Base-by-base conservation (phyloP, 2,888 invertebrate genomes). In the Lymantria dispar region DNA sequence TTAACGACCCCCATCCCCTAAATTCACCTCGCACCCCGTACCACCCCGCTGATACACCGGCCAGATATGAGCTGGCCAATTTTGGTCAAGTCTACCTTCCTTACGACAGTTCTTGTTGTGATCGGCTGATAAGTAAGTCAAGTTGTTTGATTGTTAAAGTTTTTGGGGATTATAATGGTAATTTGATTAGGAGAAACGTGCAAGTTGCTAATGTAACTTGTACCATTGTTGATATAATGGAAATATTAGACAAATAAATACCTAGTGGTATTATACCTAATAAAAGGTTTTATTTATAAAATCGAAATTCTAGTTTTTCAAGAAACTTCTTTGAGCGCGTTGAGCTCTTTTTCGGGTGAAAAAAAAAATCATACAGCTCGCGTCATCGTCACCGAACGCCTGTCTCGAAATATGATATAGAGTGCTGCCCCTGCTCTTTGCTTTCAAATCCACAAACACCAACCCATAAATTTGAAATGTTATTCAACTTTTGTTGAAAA, bases 61-160 rank as follows among this genome's bases (percentile, higher is more conserved):
- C 55, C 54, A 68, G 87, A 87, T 87, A 87, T 80, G 82, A 75
- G 80, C 81, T 73, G 80, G 84, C 75, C 78, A 83, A 84, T 86
- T 85, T 86, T 80, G 86, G 86, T 82, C 80, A 81, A 79, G 77
- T 77, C 71, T 5, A 78, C 78, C 73, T 72, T 69, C 68, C 72
- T 78, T 80, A 83, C 73, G 82, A 76, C 76, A 73, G 71, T 85
- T 83, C 68, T 77, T 78, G 78, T 79, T 78, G 60, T 62, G 64
- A 68, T 54, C 50, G 53, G 45, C 52, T 52, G 64, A 64, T 64
- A 64, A 64, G 50, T 57, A 56, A 45, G 14, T 38, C 52, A 51
- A 64, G 41, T 48, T 51, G 58, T 55, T 57, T 56, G 51, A 60
- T 64, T 56, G 56, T 53, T 51, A 50, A 52, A 52, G 52, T 52